Evolutionary conservation across 2,888 invertebrate species (phyloP).

Genomic region (Lymantria dispar): DNA sequence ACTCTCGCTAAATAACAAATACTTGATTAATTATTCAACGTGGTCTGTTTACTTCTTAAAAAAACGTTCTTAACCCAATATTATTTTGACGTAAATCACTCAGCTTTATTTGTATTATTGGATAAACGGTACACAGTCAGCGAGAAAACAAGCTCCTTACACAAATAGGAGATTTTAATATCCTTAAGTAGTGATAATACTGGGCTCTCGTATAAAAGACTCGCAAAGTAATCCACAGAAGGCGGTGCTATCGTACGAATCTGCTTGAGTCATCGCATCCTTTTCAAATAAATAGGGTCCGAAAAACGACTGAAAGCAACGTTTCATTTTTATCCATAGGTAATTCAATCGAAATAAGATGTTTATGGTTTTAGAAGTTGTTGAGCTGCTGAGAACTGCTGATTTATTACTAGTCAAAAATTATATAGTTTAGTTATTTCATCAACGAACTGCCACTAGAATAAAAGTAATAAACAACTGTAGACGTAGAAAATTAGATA

Average conservation of each 20-base stretch:
- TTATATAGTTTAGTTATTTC: too few relatives aligned
- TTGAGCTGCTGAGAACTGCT: neutral
- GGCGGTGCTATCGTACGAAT: conserved; percentile 75
- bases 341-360: conserved; percentile 33
- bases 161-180: conserved; percentile 80
- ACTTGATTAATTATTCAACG: too few relatives aligned
- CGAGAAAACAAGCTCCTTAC: conserved; percentile 77
- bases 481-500: too few relatives aligned
- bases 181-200: conserved; percentile 81
- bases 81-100: conserved; percentile 33
- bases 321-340: conserved; percentile 48
- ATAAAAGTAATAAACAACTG: too few relatives aligned
- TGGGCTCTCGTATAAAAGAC: conserved; percentile 74
- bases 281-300: conserved; percentile 78
- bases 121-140: conserved; percentile 62
- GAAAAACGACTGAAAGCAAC: conserved; percentile 52
- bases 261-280: conserved; percentile 80
- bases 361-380: conserved; percentile 1
- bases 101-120: conserved; percentile 59
- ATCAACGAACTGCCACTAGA: too few relatives aligned
- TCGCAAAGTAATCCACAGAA: conserved; percentile 81
- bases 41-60: too few relatives aligned
- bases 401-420: too few relatives aligned
- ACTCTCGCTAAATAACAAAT: too few relatives aligned
- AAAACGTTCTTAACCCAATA: neutral